These are phyloP conservation scores for Perizoma affinitatum DNA, from an alignment of 2,888 invertebrate genomes.

Conservation along the genomic window DNA sequence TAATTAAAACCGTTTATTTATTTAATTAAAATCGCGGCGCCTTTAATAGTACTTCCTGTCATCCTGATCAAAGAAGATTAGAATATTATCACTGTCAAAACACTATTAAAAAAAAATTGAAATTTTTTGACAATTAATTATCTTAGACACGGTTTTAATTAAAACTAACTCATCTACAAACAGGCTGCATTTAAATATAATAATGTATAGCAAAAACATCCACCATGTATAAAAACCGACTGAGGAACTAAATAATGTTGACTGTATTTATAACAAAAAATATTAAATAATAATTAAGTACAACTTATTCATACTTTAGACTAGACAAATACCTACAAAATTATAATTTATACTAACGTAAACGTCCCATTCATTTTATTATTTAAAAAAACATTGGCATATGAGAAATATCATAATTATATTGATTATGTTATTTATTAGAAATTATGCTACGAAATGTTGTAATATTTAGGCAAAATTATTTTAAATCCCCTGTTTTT, in stretches of 20 bases:
- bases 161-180: not conserved
- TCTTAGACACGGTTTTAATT: not conserved
- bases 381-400: too few species aligned
- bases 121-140: not conserved
- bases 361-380: too few species aligned
- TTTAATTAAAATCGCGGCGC: not conserved
- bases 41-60: too few species aligned
- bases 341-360: too few species aligned
- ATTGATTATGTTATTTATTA: too few species aligned
- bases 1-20: not conserved
- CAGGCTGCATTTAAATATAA: too few species aligned
- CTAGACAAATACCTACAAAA: conserved; percentile 15
- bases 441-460: conserved; percentile 8
- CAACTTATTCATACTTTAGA: conserved; percentile 13
- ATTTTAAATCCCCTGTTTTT: conserved; percentile 25
- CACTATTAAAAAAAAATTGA: too few species aligned
- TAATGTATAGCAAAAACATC: too few species aligned
- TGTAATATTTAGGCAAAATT: conserved; percentile 24
- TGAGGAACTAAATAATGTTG: conserved; percentile 10
- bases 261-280: conserved; percentile 9
- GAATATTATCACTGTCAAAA: too few species aligned
- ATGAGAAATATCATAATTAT: too few species aligned
- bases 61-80: too few species aligned
- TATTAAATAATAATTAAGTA: conserved; percentile 11
- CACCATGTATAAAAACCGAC: not conserved